phyloP scores from a whole-genome alignment of 2,797 vertebrate species.

The Coranthus polyacanthus region DNA sequence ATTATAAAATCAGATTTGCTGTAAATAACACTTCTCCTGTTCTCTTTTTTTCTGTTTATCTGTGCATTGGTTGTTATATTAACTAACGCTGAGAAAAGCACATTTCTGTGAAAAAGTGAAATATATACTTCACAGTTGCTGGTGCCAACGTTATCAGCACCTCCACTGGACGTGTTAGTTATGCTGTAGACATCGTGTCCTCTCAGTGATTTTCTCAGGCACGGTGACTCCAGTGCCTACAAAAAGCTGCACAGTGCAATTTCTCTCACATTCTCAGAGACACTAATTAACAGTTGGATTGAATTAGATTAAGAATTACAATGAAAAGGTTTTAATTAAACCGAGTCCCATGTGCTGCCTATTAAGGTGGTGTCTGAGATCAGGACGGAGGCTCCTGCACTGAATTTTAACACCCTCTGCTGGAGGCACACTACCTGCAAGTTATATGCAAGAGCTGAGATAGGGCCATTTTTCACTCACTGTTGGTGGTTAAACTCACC shows the following conservation, averaged over 20 bases:
- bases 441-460: constrained; percentile 40
- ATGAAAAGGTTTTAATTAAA: constrained; percentile 84
- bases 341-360: constrained; percentile 71
- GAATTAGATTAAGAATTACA: constrained; percentile 83
- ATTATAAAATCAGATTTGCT: constrained; percentile 37
- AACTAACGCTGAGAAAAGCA: constrained; percentile 54
- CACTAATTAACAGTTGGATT: constrained; percentile 82
- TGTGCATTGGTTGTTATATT: constrained; percentile 22
- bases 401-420: constrained; percentile 78
- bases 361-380: constrained; percentile 68
- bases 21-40: constrained; percentile 23
- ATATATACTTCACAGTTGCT: constrained; percentile 57
- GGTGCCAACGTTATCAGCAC: constrained; percentile 67
- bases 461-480: constrained; percentile 26
- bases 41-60: constrained; percentile 28
- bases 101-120: constrained; percentile 46
- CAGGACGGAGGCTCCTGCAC: constrained; percentile 46
- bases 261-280: constrained; percentile 79
- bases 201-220: constrained; percentile 74
- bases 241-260: constrained; percentile 77
- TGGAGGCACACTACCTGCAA: constrained; percentile 68
- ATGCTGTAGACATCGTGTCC: constrained; percentile 74
- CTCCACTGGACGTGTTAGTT: constrained; percentile 72
- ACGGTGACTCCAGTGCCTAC: constrained; percentile 70
- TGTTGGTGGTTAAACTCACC: constrained; percentile 6